Evolutionary conservation across 1,140 invertebrate species (phyloP).

Genomic region (Eciton burchellii): DNA sequence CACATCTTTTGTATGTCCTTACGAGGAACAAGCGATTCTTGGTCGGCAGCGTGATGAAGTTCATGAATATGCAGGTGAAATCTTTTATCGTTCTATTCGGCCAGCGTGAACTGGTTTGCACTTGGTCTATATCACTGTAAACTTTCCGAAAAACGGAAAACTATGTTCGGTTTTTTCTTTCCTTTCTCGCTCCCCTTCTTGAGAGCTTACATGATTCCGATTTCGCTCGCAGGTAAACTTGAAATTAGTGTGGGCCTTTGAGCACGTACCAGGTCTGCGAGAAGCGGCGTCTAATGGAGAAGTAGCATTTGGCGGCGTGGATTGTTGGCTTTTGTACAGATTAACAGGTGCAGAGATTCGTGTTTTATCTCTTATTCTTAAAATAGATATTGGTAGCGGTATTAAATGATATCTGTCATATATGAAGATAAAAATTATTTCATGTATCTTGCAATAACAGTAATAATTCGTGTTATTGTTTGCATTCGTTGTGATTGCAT

Average conservation of each 20-base stretch:
- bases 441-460: background rate
- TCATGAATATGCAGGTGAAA: slow-evolving; percentile 92
- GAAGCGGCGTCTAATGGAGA: slow-evolving; percentile 87
- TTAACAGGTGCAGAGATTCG: slow-evolving; percentile 85
- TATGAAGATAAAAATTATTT: no score
- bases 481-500: no score
- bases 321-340: slow-evolving; percentile 96
- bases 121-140: background rate
- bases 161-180: background rate
- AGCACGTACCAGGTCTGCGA: slow-evolving; percentile 89
- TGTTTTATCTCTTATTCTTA: background rate
- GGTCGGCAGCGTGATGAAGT: slow-evolving; percentile 91
- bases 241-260: slow-evolving; percentile 91
- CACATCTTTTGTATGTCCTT: slow-evolving; percentile 90
- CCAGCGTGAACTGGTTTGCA: background rate
- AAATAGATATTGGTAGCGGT: background rate
- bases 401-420: no score
- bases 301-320: slow-evolving; percentile 95
- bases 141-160: background rate
- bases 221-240: slow-evolving; percentile 88
- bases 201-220: background rate
- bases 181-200: background rate
- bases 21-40: slow-evolving; percentile 92
- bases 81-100: background rate
- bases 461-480: background rate